Percentiles rank a stretch among this genome's conserved stretches.
phyloP scores from a whole-genome alignment of 2,113 vertebrate species.

The Natator depressus region DNA sequence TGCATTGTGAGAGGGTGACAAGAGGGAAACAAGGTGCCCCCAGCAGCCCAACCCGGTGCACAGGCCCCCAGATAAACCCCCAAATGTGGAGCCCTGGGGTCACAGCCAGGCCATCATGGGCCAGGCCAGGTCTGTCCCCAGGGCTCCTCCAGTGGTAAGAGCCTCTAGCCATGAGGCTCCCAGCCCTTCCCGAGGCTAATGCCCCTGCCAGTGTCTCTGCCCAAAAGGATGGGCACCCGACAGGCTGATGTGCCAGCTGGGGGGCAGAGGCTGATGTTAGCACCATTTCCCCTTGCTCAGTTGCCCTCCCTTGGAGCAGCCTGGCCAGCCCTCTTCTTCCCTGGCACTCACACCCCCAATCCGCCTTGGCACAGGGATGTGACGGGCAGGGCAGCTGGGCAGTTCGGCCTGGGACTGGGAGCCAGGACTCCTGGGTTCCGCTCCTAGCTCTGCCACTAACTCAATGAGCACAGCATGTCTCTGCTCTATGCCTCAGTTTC shows the following conservation, averaged over 20 bases:
- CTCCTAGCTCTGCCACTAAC: not conserved
- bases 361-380: not conserved
- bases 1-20: too few relatives aligned
- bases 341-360: too few relatives aligned
- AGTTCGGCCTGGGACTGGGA: not conserved
- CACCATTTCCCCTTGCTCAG: not conserved
- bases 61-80: too few relatives aligned
- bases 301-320: not conserved
- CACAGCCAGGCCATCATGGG: not conserved
- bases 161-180: not conserved
- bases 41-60: too few relatives aligned
- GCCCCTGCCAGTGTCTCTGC: too few relatives aligned
- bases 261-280: not conserved
- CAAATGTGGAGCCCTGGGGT: too few relatives aligned
- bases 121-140: too few relatives aligned
- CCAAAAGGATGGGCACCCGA: too few relatives aligned
- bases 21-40: too few relatives aligned
- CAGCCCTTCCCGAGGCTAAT: too few relatives aligned
- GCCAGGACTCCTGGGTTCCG: not conserved
- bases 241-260: not conserved
- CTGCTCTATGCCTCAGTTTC: not conserved
- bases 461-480: not conserved
- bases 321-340: not conserved
- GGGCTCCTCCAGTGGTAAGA: not conserved
- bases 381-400: not conserved